Percentiles rank a stretch among this genome's conserved stretches.
Conservation (phyloP, 2,797 vertebrate genomes). For the Rhinichthys osculus region DNA sequence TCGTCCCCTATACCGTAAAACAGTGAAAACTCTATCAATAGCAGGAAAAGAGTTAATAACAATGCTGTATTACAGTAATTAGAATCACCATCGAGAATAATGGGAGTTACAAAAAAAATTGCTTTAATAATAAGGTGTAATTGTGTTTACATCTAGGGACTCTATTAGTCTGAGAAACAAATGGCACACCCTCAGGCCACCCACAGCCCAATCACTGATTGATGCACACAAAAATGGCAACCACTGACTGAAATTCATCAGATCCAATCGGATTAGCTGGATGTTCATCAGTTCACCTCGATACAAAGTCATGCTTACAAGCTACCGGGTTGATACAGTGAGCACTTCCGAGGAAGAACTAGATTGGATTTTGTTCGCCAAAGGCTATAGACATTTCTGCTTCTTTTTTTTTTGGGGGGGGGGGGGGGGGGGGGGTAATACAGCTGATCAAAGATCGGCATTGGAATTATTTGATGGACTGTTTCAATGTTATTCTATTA, state of each 20-base stretch:
- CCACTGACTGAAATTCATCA: not conserved
- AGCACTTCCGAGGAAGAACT: not conserved
- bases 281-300: not conserved
- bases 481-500: not conserved
- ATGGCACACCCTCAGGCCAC: not conserved
- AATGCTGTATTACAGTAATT: not conserved
- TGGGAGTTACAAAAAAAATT: no score
- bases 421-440: no score
- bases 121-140: not conserved
- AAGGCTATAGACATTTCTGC: no score
- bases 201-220: not conserved
- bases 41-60: no score
- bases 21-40: no score
- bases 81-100: not conserved
- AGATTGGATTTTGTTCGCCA: not conserved
- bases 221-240: not conserved
- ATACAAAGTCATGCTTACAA: not conserved
- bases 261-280: not conserved
- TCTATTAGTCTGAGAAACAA: not conserved
- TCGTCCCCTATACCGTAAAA: no score
- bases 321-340: not conserved
- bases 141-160: not conserved
- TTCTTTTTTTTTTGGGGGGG: no score
- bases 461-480: no score
- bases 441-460: no score